Conservation (phyloP, 2,888 invertebrate species). For the Pimpla rufipes region DNA sequence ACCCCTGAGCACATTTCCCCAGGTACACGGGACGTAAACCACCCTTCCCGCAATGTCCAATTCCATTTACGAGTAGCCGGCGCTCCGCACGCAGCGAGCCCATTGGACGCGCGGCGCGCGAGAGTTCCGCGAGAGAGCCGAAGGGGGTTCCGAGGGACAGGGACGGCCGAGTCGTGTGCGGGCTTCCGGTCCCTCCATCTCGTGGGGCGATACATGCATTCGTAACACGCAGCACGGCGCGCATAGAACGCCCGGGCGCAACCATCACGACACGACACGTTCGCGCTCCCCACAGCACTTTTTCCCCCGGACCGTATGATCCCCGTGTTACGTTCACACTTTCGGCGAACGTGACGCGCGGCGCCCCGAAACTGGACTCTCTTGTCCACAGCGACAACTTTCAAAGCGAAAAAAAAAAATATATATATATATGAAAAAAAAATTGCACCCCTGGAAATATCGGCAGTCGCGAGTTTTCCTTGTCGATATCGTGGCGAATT, state of each 20-base stretch:
- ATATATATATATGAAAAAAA: conserved; percentile 11
- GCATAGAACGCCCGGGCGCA: conserved; percentile 18
- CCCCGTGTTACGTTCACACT: not conserved
- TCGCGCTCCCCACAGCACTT: conserved; percentile 41
- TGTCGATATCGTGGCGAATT: conserved; percentile 46
- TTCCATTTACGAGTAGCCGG: conserved; percentile 73
- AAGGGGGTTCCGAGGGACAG: conserved; percentile 42
- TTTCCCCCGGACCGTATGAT: not conserved
- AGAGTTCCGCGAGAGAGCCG: conserved; percentile 32
- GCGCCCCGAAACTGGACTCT: conserved; percentile 7
- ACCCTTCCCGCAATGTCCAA: conserved; percentile 74
- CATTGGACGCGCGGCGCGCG: not conserved
- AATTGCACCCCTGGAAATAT: too few species aligned
- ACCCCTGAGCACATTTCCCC: conserved; percentile 78
- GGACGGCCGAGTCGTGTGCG: conserved; percentile 32
- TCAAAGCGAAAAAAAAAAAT: not conserved
- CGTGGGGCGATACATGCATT: conserved; percentile 61
- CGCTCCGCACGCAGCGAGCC: conserved; percentile 41
- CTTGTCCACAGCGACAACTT: too few species aligned
- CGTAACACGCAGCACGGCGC: conserved; percentile 37
- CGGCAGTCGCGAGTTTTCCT: not conserved
- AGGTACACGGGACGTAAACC: conserved; percentile 76
- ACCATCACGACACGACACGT: conserved; percentile 63
- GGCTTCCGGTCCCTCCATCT: conserved; percentile 53
- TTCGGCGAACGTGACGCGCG: conserved; percentile 16